A percentile compares a stretch with the other conserved stretches of the same genome.
These are phyloP conservation scores for Parazoanthus darwini DNA, from an alignment of 92 coral and sea anemone species.

Conservation along the genomic window DNA sequence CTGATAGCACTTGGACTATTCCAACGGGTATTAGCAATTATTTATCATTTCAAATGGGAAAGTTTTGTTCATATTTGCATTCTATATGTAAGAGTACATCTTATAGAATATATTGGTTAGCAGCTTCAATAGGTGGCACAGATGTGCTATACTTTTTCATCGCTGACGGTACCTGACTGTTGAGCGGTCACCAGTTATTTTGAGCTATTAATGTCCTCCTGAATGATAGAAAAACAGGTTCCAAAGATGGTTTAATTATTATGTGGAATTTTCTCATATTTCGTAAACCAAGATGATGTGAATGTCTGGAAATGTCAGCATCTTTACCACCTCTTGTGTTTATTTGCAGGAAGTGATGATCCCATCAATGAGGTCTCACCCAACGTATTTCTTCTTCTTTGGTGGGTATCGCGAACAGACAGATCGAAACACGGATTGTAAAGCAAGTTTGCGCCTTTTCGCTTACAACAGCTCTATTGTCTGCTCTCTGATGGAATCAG, in stretches of 20 bases:
- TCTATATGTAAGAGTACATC: too few relatives aligned
- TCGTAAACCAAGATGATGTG: neutral
- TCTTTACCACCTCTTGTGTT: neutral
- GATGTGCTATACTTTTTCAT: neutral
- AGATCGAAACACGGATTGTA: neutral
- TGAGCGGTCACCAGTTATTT: too few relatives aligned
- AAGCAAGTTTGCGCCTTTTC: too few relatives aligned
- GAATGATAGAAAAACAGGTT: neutral
- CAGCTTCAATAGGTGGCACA: neutral
- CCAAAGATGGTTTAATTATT: neutral
- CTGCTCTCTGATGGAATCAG: too few relatives aligned
- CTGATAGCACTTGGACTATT: neutral
- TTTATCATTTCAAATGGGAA: neutral
- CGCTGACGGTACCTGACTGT: too few relatives aligned
- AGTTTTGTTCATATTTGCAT: neutral
- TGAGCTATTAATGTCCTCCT: neutral
- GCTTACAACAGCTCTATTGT: too few relatives aligned
- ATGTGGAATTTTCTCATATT: neutral
- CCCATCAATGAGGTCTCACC: slow-evolving; percentile 64
- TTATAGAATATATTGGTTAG: neutral
- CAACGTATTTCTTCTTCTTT: slow-evolving; percentile 77
- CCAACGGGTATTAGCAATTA: neutral
- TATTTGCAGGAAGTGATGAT: slow-evolving; percentile 79
- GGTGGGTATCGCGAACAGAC: slow-evolving; percentile 51
- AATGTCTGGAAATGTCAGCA: neutral